These are phyloP conservation scores for Spisula subtruncata DNA, from an alignment of 2,888 invertebrate species.

Conservation along the genomic window DNA sequence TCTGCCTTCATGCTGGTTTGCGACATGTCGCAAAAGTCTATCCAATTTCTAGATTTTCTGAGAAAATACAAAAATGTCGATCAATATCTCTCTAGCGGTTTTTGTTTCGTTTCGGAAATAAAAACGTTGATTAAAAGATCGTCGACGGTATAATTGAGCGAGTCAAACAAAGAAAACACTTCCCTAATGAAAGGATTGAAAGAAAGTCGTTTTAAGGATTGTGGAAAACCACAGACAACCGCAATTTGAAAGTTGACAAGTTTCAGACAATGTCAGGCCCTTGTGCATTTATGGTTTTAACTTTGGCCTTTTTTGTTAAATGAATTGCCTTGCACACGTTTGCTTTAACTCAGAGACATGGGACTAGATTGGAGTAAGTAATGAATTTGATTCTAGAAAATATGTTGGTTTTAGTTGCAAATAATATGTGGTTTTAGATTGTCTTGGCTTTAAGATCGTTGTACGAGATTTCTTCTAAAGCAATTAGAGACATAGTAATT, in stretches of 20 bases:
- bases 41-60: conserved; percentile 65
- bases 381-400: too few species aligned
- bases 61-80: conserved; percentile 53
- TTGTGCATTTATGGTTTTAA: conserved; percentile 13
- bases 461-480: too few species aligned
- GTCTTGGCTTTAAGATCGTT: too few species aligned
- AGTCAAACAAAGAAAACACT: conserved; percentile 47
- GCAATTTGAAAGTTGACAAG: conserved; percentile 21
- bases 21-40: conserved; percentile 66
- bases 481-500: too few species aligned
- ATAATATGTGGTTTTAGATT: too few species aligned
- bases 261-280: not conserved
- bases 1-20: conserved; percentile 61
- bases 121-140: conserved; percentile 60
- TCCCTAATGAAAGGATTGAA: conserved; percentile 40
- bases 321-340: not conserved
- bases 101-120: conserved; percentile 54
- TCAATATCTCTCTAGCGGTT: conserved; percentile 50
- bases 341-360: too few species aligned
- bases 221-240: conserved; percentile 41
- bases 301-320: not conserved
- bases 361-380: too few species aligned
- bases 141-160: conserved; percentile 40
- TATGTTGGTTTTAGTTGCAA: too few species aligned
- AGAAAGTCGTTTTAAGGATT: conserved; percentile 30